Percentiles rank a stretch among this genome's conserved stretches.
Conservation (phyloP, 2,888 invertebrate genomes). For the Xestia rhomboidea region DNA sequence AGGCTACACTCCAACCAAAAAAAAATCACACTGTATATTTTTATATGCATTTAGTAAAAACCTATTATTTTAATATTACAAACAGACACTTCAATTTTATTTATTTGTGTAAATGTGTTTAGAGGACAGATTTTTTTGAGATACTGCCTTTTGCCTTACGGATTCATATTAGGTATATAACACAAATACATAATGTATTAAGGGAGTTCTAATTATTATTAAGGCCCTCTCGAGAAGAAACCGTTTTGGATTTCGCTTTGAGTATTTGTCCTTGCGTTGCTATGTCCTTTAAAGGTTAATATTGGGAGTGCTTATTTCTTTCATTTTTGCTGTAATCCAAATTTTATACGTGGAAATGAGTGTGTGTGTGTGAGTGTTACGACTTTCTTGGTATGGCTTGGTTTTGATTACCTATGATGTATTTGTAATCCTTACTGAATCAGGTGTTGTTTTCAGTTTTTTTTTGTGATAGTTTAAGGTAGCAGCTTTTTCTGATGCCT, state of each 20-base stretch:
- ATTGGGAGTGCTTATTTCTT: background rate
- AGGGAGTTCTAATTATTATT: slow-evolving; percentile 43
- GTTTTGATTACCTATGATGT: background rate
- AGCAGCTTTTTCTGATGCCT: background rate
- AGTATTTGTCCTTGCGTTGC: background rate
- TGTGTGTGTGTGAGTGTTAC: background rate
- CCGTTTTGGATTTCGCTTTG: slow-evolving; percentile 17
- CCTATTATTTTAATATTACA: too few relatives aligned
- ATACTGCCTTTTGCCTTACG: background rate
- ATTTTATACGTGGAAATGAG: background rate
- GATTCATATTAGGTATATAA: slow-evolving; percentile 8
- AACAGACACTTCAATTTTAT: too few relatives aligned
- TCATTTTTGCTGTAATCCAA: background rate
- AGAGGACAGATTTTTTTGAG: background rate
- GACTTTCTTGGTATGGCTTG: too few relatives aligned
- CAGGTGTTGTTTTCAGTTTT: background rate
- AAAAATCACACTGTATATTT: too few relatives aligned
- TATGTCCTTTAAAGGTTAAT: slow-evolving; percentile 1
- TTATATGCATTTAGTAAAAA: too few relatives aligned
- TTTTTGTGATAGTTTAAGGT: background rate
- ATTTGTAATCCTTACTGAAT: background rate
- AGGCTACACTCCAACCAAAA: too few relatives aligned
- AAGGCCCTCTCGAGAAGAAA: slow-evolving; percentile 6
- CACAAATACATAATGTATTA: slow-evolving; percentile 43
- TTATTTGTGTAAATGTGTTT: too few relatives aligned